These are phyloP conservation scores for Agonopterix heracliana DNA, from an alignment of 2,888 invertebrate species.

Conservation along the genomic window DNA sequence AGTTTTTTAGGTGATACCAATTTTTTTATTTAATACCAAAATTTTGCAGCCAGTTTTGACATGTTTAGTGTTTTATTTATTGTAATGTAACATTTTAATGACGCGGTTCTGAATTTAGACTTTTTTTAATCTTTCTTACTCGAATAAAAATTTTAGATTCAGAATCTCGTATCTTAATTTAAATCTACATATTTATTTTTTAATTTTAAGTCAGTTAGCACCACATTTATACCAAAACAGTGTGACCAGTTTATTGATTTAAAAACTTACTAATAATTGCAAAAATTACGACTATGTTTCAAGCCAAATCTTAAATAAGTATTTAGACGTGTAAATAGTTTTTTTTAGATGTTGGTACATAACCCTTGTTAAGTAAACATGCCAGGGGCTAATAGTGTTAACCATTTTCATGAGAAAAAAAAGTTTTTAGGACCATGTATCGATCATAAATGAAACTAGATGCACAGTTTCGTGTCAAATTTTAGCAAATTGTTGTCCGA, in stretches of 20 bases:
- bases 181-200: conserved; percentile 20
- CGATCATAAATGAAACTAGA: too few relatives aligned
- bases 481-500: too few relatives aligned
- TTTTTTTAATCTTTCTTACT: conserved; percentile 1
- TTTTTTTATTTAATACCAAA: conserved; percentile 44
- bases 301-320: conserved; percentile 42
- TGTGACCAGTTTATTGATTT: conserved; percentile 47
- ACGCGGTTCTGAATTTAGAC: conserved; percentile 19
- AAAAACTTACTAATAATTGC: conserved; percentile 11
- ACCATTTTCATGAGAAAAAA: too few relatives aligned
- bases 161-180: conserved; percentile 14
- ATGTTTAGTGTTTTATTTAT: conserved; percentile 1
- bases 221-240: conserved; percentile 54
- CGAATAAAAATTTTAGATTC: conserved; percentile 11
- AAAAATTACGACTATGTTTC: conserved; percentile 14
- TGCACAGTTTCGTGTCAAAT: too few relatives aligned
- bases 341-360: conserved; percentile 12
- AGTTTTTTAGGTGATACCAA: conserved; percentile 32
- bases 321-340: conserved; percentile 21
- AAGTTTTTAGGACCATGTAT: too few relatives aligned
- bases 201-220: conserved; percentile 16
- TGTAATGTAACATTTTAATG: background rate
- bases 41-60: conserved; percentile 47
- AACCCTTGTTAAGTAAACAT: background rate
- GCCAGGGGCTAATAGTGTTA: background rate